Percentiles rank a stretch among this genome's conserved stretches.
Conservation (phyloP, 2,888 invertebrate genomes). For the Thymelicus lineola region DNA sequence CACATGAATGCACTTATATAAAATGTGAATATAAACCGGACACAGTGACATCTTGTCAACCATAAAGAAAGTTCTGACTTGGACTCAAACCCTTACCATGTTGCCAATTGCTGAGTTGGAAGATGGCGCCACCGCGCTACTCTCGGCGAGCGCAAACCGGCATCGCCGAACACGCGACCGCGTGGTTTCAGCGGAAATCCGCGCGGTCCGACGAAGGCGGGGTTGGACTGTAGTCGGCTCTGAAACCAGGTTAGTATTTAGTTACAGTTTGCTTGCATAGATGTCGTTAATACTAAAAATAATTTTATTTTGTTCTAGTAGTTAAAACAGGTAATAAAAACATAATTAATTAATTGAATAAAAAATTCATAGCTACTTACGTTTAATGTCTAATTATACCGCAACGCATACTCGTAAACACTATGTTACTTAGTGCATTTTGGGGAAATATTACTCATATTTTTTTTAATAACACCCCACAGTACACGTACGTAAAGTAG, state of each 20-base stretch:
- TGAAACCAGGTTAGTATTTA: conserved; percentile 87
- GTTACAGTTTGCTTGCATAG: conserved; percentile 50
- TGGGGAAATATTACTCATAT: too few relatives aligned
- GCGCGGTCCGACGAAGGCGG: conserved; percentile 85
- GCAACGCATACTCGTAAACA: too few relatives aligned
- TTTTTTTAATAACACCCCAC: too few relatives aligned
- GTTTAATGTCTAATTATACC: too few relatives aligned
- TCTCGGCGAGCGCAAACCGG: conserved; percentile 61
- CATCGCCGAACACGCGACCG: conserved; percentile 74
- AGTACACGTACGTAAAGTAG: too few relatives aligned
- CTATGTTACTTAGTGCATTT: too few relatives aligned
- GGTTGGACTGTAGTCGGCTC: conserved; percentile 92
- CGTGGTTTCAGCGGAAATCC: conserved; percentile 75
- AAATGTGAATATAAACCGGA: conserved; percentile 40
- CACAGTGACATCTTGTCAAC: conserved; percentile 46
- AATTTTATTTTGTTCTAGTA: too few relatives aligned
- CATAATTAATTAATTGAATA: too few relatives aligned
- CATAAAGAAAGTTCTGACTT: conserved; percentile 21
- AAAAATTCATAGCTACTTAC: too few relatives aligned
- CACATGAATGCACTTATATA: conserved; percentile 5
- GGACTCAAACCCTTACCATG: conserved; percentile 52
- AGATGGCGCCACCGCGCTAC: conserved; percentile 68
- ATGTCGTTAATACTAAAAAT: conserved; percentile 56
- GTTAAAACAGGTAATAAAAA: too few relatives aligned
- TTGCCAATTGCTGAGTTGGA: conserved; percentile 76